Evolutionary conservation across 2,888 invertebrate genomes (phyloP).

Genomic region (Melinaea menophilus): DNA sequence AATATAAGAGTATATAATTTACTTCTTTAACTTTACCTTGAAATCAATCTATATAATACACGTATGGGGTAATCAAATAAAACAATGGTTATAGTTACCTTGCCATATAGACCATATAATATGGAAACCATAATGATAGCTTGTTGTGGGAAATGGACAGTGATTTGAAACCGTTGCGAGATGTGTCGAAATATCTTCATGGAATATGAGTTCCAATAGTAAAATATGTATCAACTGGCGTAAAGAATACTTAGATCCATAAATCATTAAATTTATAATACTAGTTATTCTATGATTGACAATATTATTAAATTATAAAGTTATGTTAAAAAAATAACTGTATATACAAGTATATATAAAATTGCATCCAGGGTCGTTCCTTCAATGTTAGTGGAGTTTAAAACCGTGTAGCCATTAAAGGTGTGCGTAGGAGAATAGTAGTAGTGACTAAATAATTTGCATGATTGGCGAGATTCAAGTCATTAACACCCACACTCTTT

Average conservation of each 20-base stretch:
- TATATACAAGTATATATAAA: too few species aligned
- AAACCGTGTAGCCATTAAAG: constrained; percentile 5
- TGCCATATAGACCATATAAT: constrained; percentile 33
- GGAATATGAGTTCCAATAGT: not conserved
- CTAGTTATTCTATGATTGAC: too few species aligned
- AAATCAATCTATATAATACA: constrained; percentile 1
- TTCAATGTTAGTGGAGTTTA: constrained; percentile 21
- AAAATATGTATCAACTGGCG: not conserved
- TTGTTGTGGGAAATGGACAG: constrained; percentile 51
- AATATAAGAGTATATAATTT: not conserved
- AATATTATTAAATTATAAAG: too few species aligned
- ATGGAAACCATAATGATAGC: constrained; percentile 50
- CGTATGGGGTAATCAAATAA: constrained; percentile 12
- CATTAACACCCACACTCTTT: constrained; percentile 32
- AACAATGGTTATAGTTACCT: constrained; percentile 9
- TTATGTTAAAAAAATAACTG: too few species aligned
- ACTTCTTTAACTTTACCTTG: not conserved
- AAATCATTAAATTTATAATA: not conserved
- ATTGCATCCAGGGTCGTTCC: too few species aligned
- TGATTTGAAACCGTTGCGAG: constrained; percentile 48
- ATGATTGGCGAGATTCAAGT: constrained; percentile 29
- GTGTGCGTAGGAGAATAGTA: constrained; percentile 1
- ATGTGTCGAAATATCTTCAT: constrained; percentile 48
- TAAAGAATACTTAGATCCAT: not conserved
- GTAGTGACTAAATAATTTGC: constrained; percentile 29